Evolutionary conservation across 2,113 vertebrate genomes (phyloP).

Genomic region (Ophiodon elongatus): DNA sequence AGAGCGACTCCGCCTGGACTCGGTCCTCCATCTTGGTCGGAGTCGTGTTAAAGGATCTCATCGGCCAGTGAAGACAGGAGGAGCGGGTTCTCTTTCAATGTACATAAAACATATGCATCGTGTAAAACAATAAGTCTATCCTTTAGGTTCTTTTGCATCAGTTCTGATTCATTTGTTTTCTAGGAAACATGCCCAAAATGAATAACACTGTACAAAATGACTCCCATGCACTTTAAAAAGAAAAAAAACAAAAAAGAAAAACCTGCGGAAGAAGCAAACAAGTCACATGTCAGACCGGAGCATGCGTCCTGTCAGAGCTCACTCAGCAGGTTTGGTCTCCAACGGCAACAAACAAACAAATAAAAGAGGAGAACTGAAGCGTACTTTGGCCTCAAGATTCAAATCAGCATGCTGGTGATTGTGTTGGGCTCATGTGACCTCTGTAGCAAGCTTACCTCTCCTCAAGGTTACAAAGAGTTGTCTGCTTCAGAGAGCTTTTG

Average conservation of each 20-base stretch:
- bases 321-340: conserved; percentile 66
- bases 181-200: conserved; percentile 38
- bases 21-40: not conserved
- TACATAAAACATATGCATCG: not conserved
- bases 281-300: conserved; percentile 7
- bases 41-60: not conserved
- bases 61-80: not conserved
- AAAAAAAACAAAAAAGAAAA: not conserved
- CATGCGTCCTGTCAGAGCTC: conserved; percentile 45
- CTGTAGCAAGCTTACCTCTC: conserved; percentile 74
- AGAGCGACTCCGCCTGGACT: too few species aligned
- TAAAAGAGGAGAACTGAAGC: conserved; percentile 11
- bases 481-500: conserved; percentile 72
- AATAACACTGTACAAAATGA: conserved; percentile 15
- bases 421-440: conserved; percentile 34
- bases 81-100: not conserved
- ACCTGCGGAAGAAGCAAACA: not conserved
- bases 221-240: conserved; percentile 31
- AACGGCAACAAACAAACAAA: not conserved
- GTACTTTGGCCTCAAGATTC: conserved; percentile 6
- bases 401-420: conserved; percentile 54
- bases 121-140: not conserved
- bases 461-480: conserved; percentile 56
- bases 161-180: conserved; percentile 7
- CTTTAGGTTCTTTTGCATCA: not conserved